A percentile compares a stretch with the other conserved stretches of the same genome.
These are phyloP conservation scores for Erannis defoliaria DNA, from an alignment of 2,888 invertebrate genomes.

Conservation along the genomic window DNA sequence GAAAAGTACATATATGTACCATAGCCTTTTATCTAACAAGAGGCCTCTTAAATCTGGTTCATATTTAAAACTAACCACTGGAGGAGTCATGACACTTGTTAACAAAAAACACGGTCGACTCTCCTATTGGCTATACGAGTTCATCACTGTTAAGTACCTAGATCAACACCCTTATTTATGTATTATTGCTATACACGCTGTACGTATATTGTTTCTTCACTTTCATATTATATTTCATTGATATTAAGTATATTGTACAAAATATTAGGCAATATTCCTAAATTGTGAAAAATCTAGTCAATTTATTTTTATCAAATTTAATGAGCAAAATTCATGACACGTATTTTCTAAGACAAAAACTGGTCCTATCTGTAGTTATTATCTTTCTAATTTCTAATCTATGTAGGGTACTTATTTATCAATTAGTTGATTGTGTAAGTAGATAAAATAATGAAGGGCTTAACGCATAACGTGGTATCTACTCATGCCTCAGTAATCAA, in stretches of 20 bases:
- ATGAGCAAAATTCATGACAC: slow-evolving; percentile 6
- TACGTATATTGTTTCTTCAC: no score
- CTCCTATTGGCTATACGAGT: no score
- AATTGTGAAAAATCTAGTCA: slow-evolving; percentile 13
- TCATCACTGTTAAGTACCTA: no score
- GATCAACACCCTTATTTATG: no score
- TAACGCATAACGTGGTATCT: not conserved
- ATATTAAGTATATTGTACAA: not conserved
- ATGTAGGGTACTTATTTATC: slow-evolving; percentile 13
- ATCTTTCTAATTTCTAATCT: slow-evolving; percentile 28
- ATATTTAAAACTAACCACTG: no score
- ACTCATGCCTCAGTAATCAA: not conserved
- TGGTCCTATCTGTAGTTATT: slow-evolving; percentile 4
- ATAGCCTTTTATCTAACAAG: no score
- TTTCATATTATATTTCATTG: no score
- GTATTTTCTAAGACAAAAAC: slow-evolving; percentile 2
- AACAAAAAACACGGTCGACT: no score
- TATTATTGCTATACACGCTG: no score
- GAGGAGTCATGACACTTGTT: no score
- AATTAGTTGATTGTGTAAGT: slow-evolving; percentile 19
- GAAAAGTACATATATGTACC: no score
- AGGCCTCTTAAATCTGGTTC: no score
- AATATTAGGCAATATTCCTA: not conserved
- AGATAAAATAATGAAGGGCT: slow-evolving; percentile 23
- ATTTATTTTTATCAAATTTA: slow-evolving; percentile 1